Conservation (phyloP, 2,888 invertebrate species). For the Halocaridina rubra region DNA sequence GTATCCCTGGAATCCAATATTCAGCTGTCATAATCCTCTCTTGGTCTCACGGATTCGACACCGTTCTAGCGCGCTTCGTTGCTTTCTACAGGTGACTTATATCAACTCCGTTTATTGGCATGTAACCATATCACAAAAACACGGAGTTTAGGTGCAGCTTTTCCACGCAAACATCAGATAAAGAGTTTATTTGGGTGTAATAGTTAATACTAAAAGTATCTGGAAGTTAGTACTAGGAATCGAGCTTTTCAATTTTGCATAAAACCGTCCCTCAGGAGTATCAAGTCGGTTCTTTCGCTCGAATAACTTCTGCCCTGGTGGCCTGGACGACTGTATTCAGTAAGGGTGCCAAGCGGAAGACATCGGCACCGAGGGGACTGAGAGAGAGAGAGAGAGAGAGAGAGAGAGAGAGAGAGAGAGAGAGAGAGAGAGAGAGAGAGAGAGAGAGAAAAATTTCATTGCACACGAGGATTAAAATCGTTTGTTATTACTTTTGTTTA, state of each 20-base stretch:
- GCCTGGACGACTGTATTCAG: constrained; percentile 29
- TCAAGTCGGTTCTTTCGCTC: too few relatives aligned
- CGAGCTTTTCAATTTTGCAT: too few relatives aligned
- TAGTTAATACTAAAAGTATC: too few relatives aligned
- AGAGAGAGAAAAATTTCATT: too few relatives aligned
- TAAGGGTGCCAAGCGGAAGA: constrained; percentile 34
- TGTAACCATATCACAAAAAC: too few relatives aligned
- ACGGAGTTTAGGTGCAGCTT: too few relatives aligned
- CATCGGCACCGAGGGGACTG: constrained; percentile 1
- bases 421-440: background rate
- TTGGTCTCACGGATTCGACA: constrained; percentile 36
- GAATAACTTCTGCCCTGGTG: constrained; percentile 46
- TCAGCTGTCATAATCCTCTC: constrained; percentile 50
- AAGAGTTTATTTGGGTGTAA: too few relatives aligned
- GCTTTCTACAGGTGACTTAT: constrained; percentile 32
- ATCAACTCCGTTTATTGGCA: constrained; percentile 21
- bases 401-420: constrained; percentile 1
- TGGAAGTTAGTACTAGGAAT: too few relatives aligned
- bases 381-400: background rate
- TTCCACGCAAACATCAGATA: too few relatives aligned
- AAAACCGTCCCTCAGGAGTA: too few relatives aligned
- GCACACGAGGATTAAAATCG: too few relatives aligned
- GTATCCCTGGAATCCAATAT: constrained; percentile 53
- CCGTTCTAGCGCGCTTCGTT: constrained; percentile 34
- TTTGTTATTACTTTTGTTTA: too few relatives aligned